phyloP scores from a whole-genome alignment of 2,888 invertebrate species.

The Nomada ferruginata region DNA sequence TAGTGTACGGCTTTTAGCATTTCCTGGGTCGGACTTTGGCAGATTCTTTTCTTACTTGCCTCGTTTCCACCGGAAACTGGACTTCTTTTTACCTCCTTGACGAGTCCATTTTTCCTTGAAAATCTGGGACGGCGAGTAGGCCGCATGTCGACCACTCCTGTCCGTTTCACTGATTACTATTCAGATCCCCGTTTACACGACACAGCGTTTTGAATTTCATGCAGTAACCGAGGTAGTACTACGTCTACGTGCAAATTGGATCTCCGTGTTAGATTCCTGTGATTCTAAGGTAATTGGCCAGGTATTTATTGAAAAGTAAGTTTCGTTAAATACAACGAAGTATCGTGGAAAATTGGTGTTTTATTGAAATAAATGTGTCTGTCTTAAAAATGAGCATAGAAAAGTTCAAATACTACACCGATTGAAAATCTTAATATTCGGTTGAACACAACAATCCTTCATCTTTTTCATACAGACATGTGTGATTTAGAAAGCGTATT shows the following conservation, averaged over 20 bases:
- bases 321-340: no score
- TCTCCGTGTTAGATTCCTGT: background rate
- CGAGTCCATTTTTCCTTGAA: conserved; percentile 13
- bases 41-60: conserved; percentile 36
- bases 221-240: background rate
- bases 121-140: conserved; percentile 35
- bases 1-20: conserved; percentile 12
- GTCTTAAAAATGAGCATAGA: no score
- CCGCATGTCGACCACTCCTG: conserved; percentile 14
- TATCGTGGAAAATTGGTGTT: no score
- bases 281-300: background rate
- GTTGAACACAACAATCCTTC: no score
- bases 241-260: background rate
- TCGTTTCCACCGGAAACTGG: background rate
- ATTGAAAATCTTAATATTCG: no score
- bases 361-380: no score
- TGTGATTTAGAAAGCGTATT: no score
- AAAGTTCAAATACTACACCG: no score
- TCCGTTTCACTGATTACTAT: conserved; percentile 47
- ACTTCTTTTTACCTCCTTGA: conserved; percentile 15
- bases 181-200: conserved; percentile 67
- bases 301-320: no score
- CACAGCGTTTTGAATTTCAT: background rate
- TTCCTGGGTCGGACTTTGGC: conserved; percentile 13
- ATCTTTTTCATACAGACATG: no score